These are phyloP conservation scores for Unio delphinus DNA, from an alignment of 2,888 invertebrate species.

Conservation along the genomic window DNA sequence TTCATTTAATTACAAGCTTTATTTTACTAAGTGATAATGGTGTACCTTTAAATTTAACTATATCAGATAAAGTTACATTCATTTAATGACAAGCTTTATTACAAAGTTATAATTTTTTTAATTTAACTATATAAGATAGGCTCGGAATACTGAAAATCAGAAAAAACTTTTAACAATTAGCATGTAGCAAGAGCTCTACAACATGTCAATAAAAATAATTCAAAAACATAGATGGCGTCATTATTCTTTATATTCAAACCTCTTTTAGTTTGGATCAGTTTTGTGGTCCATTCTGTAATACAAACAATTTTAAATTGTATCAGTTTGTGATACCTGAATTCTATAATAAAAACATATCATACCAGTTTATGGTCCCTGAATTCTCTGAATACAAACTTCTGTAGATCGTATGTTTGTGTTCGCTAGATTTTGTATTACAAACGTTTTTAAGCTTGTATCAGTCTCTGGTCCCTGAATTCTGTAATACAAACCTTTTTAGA, in stretches of 20 bases:
- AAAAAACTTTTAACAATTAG: too few species aligned
- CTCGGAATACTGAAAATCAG: too few species aligned
- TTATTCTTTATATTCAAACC: constrained; percentile 37
- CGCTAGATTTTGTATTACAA: background rate
- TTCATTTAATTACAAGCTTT: too few species aligned
- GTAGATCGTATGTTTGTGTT: constrained; percentile 80
- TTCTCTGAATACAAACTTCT: constrained; percentile 90
- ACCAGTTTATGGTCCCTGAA: constrained; percentile 95
- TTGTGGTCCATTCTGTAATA: background rate
- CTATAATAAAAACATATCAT: constrained; percentile 81
- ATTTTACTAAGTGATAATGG: too few species aligned
- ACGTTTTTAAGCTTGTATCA: constrained; percentile 77
- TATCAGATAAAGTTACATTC: too few species aligned
- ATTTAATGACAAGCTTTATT: too few species aligned
- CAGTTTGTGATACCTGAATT: constrained; percentile 95
- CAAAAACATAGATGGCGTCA: too few species aligned
- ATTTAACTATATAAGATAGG: too few species aligned
- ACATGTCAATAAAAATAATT: too few species aligned
- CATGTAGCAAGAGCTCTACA: too few species aligned
- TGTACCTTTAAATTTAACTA: too few species aligned
- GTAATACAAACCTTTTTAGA: constrained; percentile 76
- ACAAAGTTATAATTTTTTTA: too few species aligned
- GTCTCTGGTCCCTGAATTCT: background rate
- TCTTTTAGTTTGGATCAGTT: constrained; percentile 75
- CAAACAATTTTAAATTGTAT: constrained; percentile 81